Evolutionary conservation across 2,888 invertebrate species (phyloP), one percentile per base, ranked within the genome.

Genomic region (Parthenolecanium corni): DNA sequence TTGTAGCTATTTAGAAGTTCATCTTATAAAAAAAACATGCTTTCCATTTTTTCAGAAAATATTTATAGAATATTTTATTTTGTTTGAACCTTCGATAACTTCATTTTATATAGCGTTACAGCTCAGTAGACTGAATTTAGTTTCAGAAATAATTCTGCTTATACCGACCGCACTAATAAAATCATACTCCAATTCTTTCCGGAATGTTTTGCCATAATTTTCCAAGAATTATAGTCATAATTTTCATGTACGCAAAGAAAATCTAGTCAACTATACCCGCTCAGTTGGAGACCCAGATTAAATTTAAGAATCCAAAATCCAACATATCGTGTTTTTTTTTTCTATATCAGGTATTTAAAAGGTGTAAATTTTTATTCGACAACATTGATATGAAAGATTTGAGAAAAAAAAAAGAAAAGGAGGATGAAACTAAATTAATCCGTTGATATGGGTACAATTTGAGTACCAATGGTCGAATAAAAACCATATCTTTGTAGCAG

Each of bases 401-500:
- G n/a, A n/a, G 3, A 21, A 53, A 18, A 14, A 53, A 21, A 38
- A 40, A 53, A 20, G 12, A 38, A 40, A 53, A 53, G 38, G 40
- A 53, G 40, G 38, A 53, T 23, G 40, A 53, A 53, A 53, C 40
- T 36, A 53, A 53, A 38, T 53, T 40, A 53, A 38, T 23, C 40
- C 18, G 23, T 40, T 40, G 21, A 18, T 23, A 23, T 21, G 6
- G n/a, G 38, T n/a, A 14, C 20, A 51, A 53, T 53, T 53, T 53
- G 40, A 38, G 53, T 38, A 53, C 53, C 53, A 53, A 53, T 53
- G 53, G 40, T 53, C 53, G 36, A 21, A 40, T 23, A 53, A 53
- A 38, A 53, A 53, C 23, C 23, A 53, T 53, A 36, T 53, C 53
- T 53, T 23, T 53, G 40, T 53, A 53, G 4, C 4, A 31, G 5